A percentile compares a stretch with the other conserved stretches of the same genome.
Evolutionary conservation across 2,888 invertebrate species (phyloP).

Genomic region (Melikaiella ostensackeni): DNA sequence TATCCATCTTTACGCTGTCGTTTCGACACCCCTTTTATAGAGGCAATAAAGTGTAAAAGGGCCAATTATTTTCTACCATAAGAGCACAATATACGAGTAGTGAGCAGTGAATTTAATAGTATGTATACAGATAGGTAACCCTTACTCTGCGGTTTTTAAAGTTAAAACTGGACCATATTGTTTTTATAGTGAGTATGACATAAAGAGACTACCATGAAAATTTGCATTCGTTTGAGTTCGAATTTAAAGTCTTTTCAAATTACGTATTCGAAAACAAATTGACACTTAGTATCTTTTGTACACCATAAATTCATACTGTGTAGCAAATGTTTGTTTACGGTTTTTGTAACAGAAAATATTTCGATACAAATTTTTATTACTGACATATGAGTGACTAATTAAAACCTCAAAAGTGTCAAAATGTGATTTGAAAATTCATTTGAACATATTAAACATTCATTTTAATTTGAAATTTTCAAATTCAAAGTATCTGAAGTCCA

Average conservation of each 20-base stretch:
- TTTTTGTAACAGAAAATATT: too few relatives aligned
- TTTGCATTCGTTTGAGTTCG: background rate
- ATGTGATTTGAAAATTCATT: background rate
- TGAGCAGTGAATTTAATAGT: background rate
- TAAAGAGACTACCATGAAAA: background rate
- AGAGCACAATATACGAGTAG: background rate
- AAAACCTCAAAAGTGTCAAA: too few relatives aligned
- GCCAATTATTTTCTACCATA: slow-evolving; percentile 22
- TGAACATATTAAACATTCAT: background rate
- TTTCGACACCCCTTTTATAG: slow-evolving; percentile 17
- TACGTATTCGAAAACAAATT: too few relatives aligned
- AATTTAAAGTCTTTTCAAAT: too few relatives aligned
- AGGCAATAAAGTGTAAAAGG: slow-evolving; percentile 18
- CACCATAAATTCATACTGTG: too few relatives aligned
- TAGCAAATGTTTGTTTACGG: too few relatives aligned
- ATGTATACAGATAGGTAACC: background rate
- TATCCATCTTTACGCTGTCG: slow-evolving; percentile 16
- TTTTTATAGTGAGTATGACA: background rate
- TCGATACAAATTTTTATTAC: too few relatives aligned
- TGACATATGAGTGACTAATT: too few relatives aligned
- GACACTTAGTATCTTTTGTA: too few relatives aligned
- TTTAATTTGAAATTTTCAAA: slow-evolving; percentile 5
- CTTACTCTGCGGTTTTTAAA: background rate
- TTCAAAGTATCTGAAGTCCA: slow-evolving; percentile 4
- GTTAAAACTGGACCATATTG: background rate